phyloP scores from a whole-genome alignment of 2,888 invertebrate species.

The Pachymerium ferrugineum region DNA sequence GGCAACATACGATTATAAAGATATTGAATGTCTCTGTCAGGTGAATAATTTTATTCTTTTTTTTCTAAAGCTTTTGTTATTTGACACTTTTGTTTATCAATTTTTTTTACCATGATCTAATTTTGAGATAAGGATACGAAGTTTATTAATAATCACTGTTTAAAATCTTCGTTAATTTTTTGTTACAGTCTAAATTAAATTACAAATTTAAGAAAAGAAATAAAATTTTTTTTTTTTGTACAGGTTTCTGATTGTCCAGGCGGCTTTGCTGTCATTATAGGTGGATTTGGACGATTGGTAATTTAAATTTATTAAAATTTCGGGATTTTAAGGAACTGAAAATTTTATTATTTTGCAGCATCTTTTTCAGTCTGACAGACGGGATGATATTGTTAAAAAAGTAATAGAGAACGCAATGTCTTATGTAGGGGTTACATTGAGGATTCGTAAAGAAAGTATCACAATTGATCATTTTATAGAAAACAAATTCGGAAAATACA shows the following conservation, averaged over 20 bases:
- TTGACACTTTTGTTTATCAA: not conserved
- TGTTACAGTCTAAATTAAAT: too few species aligned
- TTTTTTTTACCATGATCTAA: not conserved
- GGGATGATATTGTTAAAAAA: slow-evolving; percentile 79
- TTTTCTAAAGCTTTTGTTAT: not conserved
- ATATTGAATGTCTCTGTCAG: slow-evolving; percentile 68
- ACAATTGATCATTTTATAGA: slow-evolving; percentile 78
- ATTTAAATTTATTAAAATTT: slow-evolving; percentile 32
- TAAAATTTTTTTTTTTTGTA: slow-evolving; percentile 33
- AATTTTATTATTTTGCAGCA: slow-evolving; percentile 54
- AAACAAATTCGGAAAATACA: slow-evolving; percentile 86
- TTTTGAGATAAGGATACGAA: not conserved
- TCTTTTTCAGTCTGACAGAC: slow-evolving; percentile 77
- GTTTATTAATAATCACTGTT: too few species aligned
- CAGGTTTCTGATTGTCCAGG: slow-evolving; percentile 84
- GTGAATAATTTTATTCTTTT: slow-evolving; percentile 38
- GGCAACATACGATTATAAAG: slow-evolving; percentile 78
- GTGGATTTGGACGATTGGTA: slow-evolving; percentile 78
- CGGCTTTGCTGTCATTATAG: slow-evolving; percentile 84
- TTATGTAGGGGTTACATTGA: slow-evolving; percentile 75
- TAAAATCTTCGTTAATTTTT: not conserved
- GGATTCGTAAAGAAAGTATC: slow-evolving; percentile 74
- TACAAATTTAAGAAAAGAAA: too few species aligned
- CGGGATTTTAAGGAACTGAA: not conserved
- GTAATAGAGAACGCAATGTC: slow-evolving; percentile 74